Evolutionary conservation across 1,140 invertebrate genomes (phyloP), one percentile per base, ranked within the genome.

Genomic region (Armadillidium nasatum): DNA sequence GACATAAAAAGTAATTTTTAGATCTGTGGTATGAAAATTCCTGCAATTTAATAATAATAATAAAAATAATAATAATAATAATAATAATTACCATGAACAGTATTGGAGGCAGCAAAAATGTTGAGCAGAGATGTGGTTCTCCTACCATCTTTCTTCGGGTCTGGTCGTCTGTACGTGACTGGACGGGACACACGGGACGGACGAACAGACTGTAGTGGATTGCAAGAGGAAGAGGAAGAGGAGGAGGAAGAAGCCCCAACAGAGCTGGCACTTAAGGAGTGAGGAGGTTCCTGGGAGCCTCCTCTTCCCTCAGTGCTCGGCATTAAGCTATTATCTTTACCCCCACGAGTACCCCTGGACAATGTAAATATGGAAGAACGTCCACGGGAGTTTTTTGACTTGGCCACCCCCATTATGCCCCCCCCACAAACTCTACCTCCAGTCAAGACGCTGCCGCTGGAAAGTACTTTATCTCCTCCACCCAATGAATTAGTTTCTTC

Each of bases 61-160:
- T n/a, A n/a, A n/a, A n/a, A n/a, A n/a, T n/a, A n/a, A n/a, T n/a
- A n/a, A n/a, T n/a, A n/a, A n/a, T n/a, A n/a, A n/a, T n/a, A n/a
- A n/a, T n/a, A n/a, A n/a, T n/a, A n/a, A n/a, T n/a, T 94, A 90
- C 92, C 93, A 90, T 94, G 92, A 87, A 78, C 79, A 69, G 77
- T 76, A 73, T 93, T 93, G 87, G 93, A 93, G 88, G 93, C 93
- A 88, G 94, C 93, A 89, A 95, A 95, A 87, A 95, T 89, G 90
- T 95, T 95, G 86, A 95, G 89, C 85, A 95, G 90, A 86, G 93
- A 95, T 85, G 93, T 94, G 86, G 94, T 94, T 88, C 93, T 91
- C 86, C 46, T 9, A 50, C 46, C 46, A 50, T 50, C 15, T n/a
- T n/a, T n/a, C 46, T 50, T 50, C 15, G 46, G 9, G 9, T 50